Evolutionary conservation across 2,113 vertebrate genomes (phyloP), one percentile per base, ranked within the genome.

Genomic region (Caranx ignobilis): DNA sequence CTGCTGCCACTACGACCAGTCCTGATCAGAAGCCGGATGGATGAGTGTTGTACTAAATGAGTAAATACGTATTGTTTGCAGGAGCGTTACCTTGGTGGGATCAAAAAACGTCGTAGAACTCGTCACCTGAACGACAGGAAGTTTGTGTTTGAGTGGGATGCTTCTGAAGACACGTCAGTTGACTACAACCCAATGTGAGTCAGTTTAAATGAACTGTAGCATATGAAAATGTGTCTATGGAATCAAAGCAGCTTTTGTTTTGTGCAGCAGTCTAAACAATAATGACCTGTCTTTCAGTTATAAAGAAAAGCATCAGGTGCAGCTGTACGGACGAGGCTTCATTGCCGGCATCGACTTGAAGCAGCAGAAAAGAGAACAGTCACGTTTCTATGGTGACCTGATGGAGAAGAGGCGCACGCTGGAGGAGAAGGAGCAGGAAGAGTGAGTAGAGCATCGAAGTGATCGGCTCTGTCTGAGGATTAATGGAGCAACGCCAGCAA

Each of bases 101-200:
- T 97, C 85, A 99, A 99, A 94, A 99, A 99, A 89, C 95, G 98
- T 4, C 91, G 97, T 15, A 93, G 98, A 39, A 99, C 98, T 1
- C 96, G 98, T 41, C 98, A 99, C 92, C 94, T 99, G 37, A 99
- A 99, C 0, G 98, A 99, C 92, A 96, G 98, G 80, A 99, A 99
- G 90, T 99, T 99, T 55, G 98, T 99, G 60, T 99, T 99, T 0
- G 98, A 99, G 91, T 99, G 98, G 98, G 98, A 99, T 0, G 98
- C 98, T 0, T 99, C 98, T 0, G 98, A 99, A 63, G 98, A 99
- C 88, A 99, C 98, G 0, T 99, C 98, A 5, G 96, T 97, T 0
- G 98, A 99, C 88, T 98, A 99, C 93, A 99, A 99, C 83, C 98
- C 98, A 0, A 91, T 99, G 98, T 99, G 90, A 97, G 97, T 92